Percentiles rank a stretch among this genome's conserved stretches.
phyloP scores from a whole-genome alignment of 2,888 invertebrate species.

The Leptopilina drosophilae region DNA sequence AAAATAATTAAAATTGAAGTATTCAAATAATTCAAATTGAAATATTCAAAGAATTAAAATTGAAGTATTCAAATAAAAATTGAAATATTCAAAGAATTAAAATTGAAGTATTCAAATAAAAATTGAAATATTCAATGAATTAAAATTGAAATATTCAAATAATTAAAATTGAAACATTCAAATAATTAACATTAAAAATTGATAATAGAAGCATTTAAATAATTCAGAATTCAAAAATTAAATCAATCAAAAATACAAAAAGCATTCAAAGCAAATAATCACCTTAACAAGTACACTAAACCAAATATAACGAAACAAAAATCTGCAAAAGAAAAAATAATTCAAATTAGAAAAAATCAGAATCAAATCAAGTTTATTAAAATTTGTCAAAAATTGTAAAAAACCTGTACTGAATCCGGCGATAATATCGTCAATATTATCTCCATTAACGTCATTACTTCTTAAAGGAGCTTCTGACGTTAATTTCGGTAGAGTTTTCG shows the following conservation, averaged over 20 bases:
- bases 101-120: too few species aligned
- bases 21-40: too few species aligned
- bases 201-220: conserved; percentile 21
- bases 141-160: too few species aligned
- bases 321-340: conserved; percentile 44
- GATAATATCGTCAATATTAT: conserved; percentile 85
- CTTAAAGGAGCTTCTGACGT: conserved; percentile 86
- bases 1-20: too few species aligned
- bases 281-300: conserved; percentile 22
- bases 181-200: too few species aligned
- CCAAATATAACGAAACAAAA: conserved; percentile 18
- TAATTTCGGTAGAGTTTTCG: conserved; percentile 83
- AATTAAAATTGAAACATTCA: too few species aligned
- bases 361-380: neutral
- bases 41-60: too few species aligned
- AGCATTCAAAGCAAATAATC: conserved; percentile 35
- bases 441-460: conserved; percentile 84
- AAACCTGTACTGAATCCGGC: conserved; percentile 88
- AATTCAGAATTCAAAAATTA: conserved; percentile 16
- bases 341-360: neutral
- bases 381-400: conserved; percentile 40
- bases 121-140: too few species aligned
- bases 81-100: too few species aligned
- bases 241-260: conserved; percentile 43
- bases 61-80: too few species aligned